Evolutionary conservation across 1,140 invertebrate genomes (phyloP).

Genomic region (Lepeophtheirus salmonis): DNA sequence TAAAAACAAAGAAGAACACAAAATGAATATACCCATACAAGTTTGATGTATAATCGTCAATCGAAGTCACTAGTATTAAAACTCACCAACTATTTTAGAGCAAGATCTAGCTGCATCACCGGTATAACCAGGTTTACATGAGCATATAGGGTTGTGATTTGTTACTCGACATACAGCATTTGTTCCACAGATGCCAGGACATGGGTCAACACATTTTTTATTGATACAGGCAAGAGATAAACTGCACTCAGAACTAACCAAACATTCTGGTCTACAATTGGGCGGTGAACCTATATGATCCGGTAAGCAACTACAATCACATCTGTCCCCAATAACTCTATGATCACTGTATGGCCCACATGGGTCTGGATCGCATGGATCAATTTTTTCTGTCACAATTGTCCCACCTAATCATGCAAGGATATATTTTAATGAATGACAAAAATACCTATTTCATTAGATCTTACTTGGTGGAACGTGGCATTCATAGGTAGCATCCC

Average conservation of each 20-base stretch:
- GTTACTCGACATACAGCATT: conserved; percentile 30
- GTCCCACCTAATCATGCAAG: background rate
- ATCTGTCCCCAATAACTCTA: conserved; percentile 38
- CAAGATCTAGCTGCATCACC: conserved; percentile 35
- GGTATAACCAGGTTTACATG: conserved; percentile 51
- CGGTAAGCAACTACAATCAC: conserved; percentile 31
- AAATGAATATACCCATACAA: background rate
- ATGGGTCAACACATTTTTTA: conserved; percentile 43
- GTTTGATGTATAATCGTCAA: background rate
- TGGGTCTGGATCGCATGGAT: conserved; percentile 39
- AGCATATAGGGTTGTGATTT: conserved; percentile 46
- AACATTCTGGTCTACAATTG: conserved; percentile 42
- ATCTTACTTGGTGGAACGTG: conserved; percentile 20
- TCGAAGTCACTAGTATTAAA: background rate
- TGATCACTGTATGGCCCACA: conserved; percentile 50
- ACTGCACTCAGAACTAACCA: conserved; percentile 58
- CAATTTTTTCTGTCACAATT: conserved; percentile 23
- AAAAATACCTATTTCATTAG: no score
- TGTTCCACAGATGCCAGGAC: conserved; percentile 27
- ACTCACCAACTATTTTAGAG: background rate
- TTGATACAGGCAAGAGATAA: conserved; percentile 53
- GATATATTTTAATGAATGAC: background rate
- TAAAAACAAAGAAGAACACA: no score
- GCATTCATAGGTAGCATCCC: conserved; percentile 51
- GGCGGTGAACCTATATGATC: conserved; percentile 41